Evolutionary conservation across 2,113 vertebrate genomes (phyloP).

Genomic region (Apaloderma vittatum): DNA sequence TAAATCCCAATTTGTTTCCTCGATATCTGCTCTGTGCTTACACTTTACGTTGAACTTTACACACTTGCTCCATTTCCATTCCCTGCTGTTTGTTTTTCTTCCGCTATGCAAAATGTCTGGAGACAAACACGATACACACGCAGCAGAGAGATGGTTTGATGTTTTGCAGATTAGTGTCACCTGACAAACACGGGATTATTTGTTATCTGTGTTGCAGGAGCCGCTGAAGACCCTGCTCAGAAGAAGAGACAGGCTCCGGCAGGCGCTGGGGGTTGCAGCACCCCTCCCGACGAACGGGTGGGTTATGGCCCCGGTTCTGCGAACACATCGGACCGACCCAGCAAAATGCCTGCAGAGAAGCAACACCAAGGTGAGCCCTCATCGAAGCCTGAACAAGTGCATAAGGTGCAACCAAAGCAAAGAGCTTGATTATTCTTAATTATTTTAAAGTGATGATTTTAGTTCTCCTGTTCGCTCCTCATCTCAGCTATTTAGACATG

Average conservation of each 20-base stretch:
- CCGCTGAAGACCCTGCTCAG: not conserved
- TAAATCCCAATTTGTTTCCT: constrained; percentile 53
- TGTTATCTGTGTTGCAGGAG: constrained; percentile 15
- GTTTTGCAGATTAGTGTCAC: constrained; percentile 52
- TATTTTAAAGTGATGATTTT: not conserved
- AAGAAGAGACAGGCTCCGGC: not conserved
- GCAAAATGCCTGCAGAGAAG: not conserved
- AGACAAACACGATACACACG: not conserved
- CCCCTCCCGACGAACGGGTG: not conserved
- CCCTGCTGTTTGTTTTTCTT: constrained; percentile 63
- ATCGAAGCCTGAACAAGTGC: not conserved
- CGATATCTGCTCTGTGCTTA: not conserved
- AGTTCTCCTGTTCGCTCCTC: not conserved
- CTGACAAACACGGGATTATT: constrained; percentile 15
- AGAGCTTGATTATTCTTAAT: not conserved
- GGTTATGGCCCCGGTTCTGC: not conserved
- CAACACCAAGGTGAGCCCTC: not conserved
- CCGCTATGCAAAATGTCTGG: constrained; percentile 43
- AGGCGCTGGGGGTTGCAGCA: not conserved
- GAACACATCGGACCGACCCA: fast-evolving
- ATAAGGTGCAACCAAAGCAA: not conserved
- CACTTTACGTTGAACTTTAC: constrained; percentile 27
- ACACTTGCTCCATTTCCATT: constrained; percentile 39
- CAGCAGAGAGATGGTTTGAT: constrained; percentile 44
- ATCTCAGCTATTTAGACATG: not conserved